Evolutionary conservation across 2,113 vertebrate species (phyloP).

Genomic region (Myxocyprinus asiaticus): DNA sequence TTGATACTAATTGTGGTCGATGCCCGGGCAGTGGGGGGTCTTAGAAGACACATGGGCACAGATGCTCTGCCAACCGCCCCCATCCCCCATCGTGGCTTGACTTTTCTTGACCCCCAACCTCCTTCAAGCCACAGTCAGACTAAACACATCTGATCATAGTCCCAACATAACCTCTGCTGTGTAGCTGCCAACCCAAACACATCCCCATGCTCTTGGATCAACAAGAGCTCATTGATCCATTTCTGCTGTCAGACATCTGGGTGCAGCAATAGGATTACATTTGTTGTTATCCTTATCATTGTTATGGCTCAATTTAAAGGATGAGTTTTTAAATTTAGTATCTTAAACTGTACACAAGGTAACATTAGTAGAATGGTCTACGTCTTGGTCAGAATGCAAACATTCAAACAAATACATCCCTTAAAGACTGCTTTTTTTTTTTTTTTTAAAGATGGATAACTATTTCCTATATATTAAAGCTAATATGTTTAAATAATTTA

Average conservation of each 20-base stretch:
- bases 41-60: slow-evolving; percentile 9
- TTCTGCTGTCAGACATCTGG: slow-evolving; percentile 24
- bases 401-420: too few species aligned
- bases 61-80: not conserved
- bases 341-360: too few species aligned
- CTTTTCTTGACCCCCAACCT: slow-evolving; percentile 1
- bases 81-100: slow-evolving; percentile 3
- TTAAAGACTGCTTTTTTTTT: too few species aligned
- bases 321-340: not conserved
- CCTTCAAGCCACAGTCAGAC: not conserved
- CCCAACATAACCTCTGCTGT: not conserved
- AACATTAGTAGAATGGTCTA: too few species aligned
- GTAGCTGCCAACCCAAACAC: slow-evolving; percentile 19
- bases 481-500: too few species aligned
- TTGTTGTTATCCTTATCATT: slow-evolving; percentile 20
- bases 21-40: slow-evolving; percentile 5
- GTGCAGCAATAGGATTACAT: slow-evolving; percentile 38
- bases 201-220: not conserved
- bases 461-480: too few species aligned
- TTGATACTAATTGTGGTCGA: slow-evolving; percentile 33
- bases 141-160: not conserved
- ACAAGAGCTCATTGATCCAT: slow-evolving; percentile 41
- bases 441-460: too few species aligned
- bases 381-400: too few species aligned
- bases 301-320: not conserved